Evolutionary conservation across 2,113 vertebrate genomes (phyloP).

Genomic region (Brachyistius frenatus): DNA sequence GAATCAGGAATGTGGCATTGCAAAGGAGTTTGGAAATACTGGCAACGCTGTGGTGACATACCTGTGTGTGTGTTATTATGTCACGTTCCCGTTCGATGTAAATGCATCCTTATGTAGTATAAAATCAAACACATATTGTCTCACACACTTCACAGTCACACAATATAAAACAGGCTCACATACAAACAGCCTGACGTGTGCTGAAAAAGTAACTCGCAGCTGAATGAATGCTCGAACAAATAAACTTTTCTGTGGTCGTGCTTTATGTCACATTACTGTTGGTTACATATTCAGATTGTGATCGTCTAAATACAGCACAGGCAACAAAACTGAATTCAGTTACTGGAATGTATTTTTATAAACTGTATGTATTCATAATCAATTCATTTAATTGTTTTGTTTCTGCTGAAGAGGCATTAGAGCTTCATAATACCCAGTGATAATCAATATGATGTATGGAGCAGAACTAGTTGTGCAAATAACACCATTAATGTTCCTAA

Average conservation of each 20-base stretch:
- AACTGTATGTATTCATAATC: not conserved
- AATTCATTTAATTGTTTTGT: slow-evolving; percentile 12
- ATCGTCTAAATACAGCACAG: not conserved
- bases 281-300: not conserved
- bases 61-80: not conserved
- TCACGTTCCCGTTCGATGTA: not conserved
- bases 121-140: not conserved
- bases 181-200: not conserved
- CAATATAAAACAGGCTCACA: not conserved
- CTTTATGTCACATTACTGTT: not conserved
- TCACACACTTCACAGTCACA: too few relatives aligned
- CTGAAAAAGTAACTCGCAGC: not conserved
- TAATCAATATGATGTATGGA: slow-evolving; percentile 18
- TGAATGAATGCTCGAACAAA: not conserved
- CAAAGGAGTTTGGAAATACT: not conserved
- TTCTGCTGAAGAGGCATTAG: slow-evolving; percentile 7
- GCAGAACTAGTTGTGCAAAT: slow-evolving; percentile 18
- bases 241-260: not conserved
- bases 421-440: slow-evolving; percentile 4
- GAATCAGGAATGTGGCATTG: not conserved
- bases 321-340: not conserved
- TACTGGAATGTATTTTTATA: not conserved
- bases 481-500: too few relatives aligned
- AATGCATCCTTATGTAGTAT: not conserved
- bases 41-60: not conserved